Base-by-base conservation (phyloP, 2,113 vertebrate genomes). In the Paralichthys olivaceus region DNA sequence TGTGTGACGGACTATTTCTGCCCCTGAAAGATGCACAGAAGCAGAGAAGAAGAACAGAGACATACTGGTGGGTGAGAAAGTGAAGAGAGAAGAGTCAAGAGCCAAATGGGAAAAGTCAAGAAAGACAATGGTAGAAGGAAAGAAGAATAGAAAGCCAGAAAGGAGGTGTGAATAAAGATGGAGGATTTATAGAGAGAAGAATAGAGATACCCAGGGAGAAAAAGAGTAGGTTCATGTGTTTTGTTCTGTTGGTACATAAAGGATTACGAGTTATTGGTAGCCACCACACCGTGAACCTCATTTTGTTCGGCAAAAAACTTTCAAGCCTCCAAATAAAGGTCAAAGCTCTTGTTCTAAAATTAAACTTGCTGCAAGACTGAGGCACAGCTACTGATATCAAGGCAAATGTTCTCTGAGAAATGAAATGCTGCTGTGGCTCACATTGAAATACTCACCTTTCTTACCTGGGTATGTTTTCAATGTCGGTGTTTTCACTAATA, bases 321-420 rank as follows among this genome's bases (percentile, higher is more conserved):
- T 65, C 45, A 64, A 54, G 55, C 43, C 60, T 32, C 56, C 57
- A 85, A 78, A 67, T 72, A 71, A 88, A 84, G 76, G 80, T 85
- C 25, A 67, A 23, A 20, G 55, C 74, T 25, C 37, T 73, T 4
- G 19, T 59, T 87, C 62, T 49, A 73, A 76, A 83, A 73, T 75
- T 67, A 70, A 26, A 55, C 47, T 63, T 63, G 62, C 57, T 57
- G 20, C 64, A 15, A 40, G 40, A 75, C 4, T 13, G 28, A 43
- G n/a, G 60, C 54, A 62, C 37, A 29, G 66, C 64, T 1, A 28
- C 65, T 63, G 62, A 60, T 68, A 71, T 53, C 7, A 32, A 40
- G 25, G 61, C 49, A 14, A 22, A 59, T 40, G 49, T 72, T 77
- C 77, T 64, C 17, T 53, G 25, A 62, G 34, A 75, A 71, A 7